Percentiles rank a stretch among this genome's conserved stretches.
Conservation (phyloP, 1,140 invertebrate genomes). For the Pinna nobilis region DNA sequence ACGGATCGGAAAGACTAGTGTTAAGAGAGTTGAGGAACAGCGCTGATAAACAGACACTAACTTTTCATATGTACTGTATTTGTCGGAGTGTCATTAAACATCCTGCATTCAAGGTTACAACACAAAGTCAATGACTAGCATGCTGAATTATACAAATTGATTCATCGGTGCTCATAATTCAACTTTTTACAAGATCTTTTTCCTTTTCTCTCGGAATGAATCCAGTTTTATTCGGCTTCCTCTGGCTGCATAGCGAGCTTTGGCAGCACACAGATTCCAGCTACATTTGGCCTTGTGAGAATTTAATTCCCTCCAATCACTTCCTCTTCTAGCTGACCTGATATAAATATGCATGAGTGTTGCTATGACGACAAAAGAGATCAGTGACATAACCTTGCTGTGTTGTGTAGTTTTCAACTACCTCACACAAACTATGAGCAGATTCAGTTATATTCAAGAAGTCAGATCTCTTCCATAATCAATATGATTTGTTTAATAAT, state of each 20-base stretch:
- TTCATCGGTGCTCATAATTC: slow-evolving; percentile 2
- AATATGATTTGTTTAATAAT: slow-evolving; percentile 19
- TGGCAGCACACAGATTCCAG: not conserved
- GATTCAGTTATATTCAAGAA: not conserved
- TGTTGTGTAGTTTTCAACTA: slow-evolving; percentile 20
- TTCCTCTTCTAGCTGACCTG: no score
- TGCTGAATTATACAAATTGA: slow-evolving; percentile 18
- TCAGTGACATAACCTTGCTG: not conserved
- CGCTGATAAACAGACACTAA: no score
- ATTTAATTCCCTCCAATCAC: not conserved
- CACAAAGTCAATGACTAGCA: slow-evolving; percentile 15
- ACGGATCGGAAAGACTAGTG: no score
- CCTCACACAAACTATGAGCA: not conserved
- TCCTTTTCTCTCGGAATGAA: not conserved
- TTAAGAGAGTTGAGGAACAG: no score
- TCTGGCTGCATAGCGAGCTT: not conserved
- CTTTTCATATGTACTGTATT: no score
- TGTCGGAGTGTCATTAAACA: slow-evolving; percentile 6
- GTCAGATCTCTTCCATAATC: slow-evolving; percentile 2
- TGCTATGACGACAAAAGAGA: not conserved
- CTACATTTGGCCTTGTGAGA: not conserved
- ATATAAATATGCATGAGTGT: not conserved
- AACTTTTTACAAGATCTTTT: no score
- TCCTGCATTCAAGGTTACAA: not conserved
- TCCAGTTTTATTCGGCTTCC: not conserved